These are phyloP conservation scores for Amiota mariae DNA, from an alignment of 2,888 invertebrate genomes.

Conservation along the genomic window DNA sequence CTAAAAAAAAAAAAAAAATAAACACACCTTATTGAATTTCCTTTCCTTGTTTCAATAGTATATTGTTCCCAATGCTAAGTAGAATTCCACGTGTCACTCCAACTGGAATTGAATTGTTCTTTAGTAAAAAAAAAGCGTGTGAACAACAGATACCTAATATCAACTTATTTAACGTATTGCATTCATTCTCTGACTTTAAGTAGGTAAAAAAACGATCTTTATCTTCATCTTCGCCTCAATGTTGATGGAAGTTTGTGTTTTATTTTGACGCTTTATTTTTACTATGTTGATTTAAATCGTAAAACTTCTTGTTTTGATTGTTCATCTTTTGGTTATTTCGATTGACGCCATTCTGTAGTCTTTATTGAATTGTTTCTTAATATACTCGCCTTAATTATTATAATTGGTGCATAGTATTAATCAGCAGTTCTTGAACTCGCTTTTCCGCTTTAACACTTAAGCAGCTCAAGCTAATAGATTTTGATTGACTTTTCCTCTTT, in stretches of 20 bases:
- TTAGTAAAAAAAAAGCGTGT: slow-evolving; percentile 62
- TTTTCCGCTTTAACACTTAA: slow-evolving; percentile 45
- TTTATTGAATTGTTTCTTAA: slow-evolving; percentile 65
- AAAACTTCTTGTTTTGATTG: not conserved
- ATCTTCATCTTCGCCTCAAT: not conserved
- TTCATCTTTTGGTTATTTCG: slow-evolving; percentile 35
- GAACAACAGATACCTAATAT: slow-evolving; percentile 47
- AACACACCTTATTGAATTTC: slow-evolving; percentile 56
- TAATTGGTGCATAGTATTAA: slow-evolving; percentile 52
- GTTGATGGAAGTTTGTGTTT: slow-evolving; percentile 45
- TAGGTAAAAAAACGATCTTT: slow-evolving; percentile 39
- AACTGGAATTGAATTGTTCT: not conserved
- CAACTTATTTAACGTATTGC: slow-evolving; percentile 47
- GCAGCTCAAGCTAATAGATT: slow-evolving; percentile 41
- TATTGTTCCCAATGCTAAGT: slow-evolving; percentile 23
- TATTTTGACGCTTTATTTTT: slow-evolving; percentile 52
- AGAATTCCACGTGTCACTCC: slow-evolving; percentile 59
- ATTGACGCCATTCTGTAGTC: slow-evolving; percentile 44
- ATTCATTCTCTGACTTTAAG: slow-evolving; percentile 43
- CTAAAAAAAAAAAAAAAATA: not conserved
- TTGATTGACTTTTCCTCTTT: slow-evolving; percentile 48
- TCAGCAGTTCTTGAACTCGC: too few species aligned
- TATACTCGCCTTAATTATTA: slow-evolving; percentile 58
- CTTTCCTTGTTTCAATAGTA: slow-evolving; percentile 46
- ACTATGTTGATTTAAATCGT: slow-evolving; percentile 29